Conservation (phyloP, 2,113 vertebrate genomes). For the Festucalex cinctus region DNA sequence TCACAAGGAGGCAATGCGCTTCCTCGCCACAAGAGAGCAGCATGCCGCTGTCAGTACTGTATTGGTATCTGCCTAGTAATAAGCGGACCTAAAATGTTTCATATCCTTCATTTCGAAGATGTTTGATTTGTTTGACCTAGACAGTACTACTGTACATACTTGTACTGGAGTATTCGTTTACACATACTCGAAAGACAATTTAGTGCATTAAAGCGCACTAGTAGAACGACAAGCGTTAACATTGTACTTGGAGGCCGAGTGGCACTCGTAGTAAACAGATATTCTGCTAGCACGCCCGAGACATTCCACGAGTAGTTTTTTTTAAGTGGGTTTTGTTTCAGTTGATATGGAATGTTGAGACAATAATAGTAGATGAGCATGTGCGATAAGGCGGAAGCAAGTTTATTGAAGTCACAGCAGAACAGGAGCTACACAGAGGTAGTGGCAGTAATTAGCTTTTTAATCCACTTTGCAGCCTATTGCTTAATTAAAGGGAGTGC, state of each 20-base stretch:
- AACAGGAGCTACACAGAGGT: conserved; percentile 72
- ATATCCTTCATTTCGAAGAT: no score
- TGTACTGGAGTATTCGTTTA: no score
- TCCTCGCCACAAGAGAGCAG: conserved; percentile 57
- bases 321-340: conserved; percentile 10
- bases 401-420: conserved; percentile 78
- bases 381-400: conserved; percentile 5
- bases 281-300: no score
- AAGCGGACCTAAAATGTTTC: conserved; percentile 3
- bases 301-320: no score
- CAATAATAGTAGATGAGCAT: neutral
- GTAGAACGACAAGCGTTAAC: neutral
- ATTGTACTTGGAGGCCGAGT: no score
- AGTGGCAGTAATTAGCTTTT: conserved; percentile 59
- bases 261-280: neutral
- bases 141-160: no score
- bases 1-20: neutral
- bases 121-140: no score
- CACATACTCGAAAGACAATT: neutral
- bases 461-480: conserved; percentile 29
- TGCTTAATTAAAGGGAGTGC: conserved; percentile 27
- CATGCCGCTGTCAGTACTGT: conserved; percentile 23
- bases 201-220: neutral
- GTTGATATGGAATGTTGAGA: neutral
- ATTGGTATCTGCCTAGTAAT: neutral